These are phyloP conservation scores for Stenodera caucasica DNA, from an alignment of 2,888 invertebrate genomes.

Conservation along the genomic window DNA sequence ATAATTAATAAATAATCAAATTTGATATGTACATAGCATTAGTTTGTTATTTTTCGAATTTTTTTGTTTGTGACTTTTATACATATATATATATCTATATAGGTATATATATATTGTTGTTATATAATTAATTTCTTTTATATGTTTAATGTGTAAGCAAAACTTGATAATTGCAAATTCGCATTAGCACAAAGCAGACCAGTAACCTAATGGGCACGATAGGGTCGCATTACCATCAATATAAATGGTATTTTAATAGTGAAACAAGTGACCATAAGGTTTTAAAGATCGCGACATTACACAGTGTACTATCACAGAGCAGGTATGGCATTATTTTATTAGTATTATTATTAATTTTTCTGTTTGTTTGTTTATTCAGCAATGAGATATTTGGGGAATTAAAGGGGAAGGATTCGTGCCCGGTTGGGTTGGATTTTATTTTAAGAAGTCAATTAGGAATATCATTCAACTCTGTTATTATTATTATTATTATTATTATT, in stretches of 20 bases:
- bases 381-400: background rate
- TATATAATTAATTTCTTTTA: background rate
- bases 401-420: slow-evolving; percentile 17
- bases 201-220: slow-evolving; percentile 17
- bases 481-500: background rate
- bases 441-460: slow-evolving; percentile 9
- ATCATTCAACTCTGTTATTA: background rate
- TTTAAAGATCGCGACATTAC: slow-evolving; percentile 10
- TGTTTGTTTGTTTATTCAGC: background rate
- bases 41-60: background rate
- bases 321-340: slow-evolving; percentile 1
- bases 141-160: background rate
- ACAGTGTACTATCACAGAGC: slow-evolving; percentile 21
- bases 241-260: background rate
- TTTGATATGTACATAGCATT: slow-evolving; percentile 22
- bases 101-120: background rate
- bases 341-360: slow-evolving; percentile 11
- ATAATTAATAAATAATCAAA: slow-evolving; percentile 12
- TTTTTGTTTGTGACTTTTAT: background rate
- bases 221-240: slow-evolving; percentile 11
- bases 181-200: slow-evolving; percentile 21
- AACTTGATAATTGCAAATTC: slow-evolving; percentile 9
- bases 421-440: slow-evolving; percentile 10
- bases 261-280: background rate
- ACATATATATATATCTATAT: too few species aligned